Conservation (phyloP, 2,113 vertebrate genomes). For the Cebus imitator region DNA sequence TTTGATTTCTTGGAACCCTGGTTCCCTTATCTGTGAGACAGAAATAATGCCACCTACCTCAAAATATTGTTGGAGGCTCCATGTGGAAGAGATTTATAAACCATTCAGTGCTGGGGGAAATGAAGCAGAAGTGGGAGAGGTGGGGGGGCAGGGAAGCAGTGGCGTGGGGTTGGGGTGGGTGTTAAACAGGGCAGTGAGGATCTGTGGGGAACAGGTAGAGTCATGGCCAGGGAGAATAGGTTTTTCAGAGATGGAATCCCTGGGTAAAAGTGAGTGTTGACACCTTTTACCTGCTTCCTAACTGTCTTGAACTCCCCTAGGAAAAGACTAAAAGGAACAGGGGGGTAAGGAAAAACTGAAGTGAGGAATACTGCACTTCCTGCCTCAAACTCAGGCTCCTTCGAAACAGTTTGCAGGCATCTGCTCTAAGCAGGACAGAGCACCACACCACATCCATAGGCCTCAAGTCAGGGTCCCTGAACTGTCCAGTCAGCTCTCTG, state of each 20-base stretch:
- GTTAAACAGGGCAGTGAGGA: not conserved
- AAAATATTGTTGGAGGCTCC: not conserved
- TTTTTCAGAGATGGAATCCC: not conserved
- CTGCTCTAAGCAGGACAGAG: not conserved
- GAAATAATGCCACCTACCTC: not conserved
- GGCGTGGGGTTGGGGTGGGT: accelerated
- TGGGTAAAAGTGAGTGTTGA: not conserved
- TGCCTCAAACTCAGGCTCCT: not conserved
- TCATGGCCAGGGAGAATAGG: not conserved
- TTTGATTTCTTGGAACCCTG: not conserved
- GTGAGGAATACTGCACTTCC: not conserved
- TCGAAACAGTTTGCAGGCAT: not conserved
- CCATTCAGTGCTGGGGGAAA: not conserved
- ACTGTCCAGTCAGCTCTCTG: not conserved
- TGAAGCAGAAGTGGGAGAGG: not conserved
- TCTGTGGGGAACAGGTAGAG: not conserved
- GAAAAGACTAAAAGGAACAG: not conserved
- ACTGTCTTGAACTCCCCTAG: not conserved
- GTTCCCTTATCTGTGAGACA: not conserved
- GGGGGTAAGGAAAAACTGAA: not conserved
- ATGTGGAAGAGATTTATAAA: not conserved
- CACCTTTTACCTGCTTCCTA: not conserved
- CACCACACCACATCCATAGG: too few species aligned
- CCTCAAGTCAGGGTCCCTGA: not conserved
- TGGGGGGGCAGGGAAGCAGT: not conserved